phyloP scores from a whole-genome alignment of 2,113 vertebrate genomes.

The Phylloscopus trochiloides region DNA sequence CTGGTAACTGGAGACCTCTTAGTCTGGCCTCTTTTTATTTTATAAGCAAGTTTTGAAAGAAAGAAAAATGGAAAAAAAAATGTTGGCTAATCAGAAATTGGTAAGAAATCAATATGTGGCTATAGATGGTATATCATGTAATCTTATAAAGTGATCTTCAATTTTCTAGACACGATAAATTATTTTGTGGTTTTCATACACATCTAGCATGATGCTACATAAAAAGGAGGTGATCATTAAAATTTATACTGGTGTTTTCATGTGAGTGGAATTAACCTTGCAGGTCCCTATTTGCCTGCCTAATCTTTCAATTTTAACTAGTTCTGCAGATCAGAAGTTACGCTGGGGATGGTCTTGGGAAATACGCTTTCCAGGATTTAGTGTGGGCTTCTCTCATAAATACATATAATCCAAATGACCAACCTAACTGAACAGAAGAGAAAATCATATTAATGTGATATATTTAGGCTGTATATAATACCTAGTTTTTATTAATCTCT shows the following conservation, averaged over 20 bases:
- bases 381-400: neutral
- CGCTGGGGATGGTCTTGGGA: neutral
- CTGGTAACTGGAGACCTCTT: neutral
- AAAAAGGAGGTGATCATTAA: neutral
- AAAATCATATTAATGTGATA: neutral
- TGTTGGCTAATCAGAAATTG: neutral
- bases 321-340: neutral
- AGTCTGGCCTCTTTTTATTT: neutral
- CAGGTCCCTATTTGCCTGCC: neutral
- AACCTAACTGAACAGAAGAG: neutral
- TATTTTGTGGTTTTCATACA: neutral
- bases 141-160: neutral
- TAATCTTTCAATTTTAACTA: neutral
- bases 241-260: neutral
- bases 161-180: neutral
- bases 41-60: neutral
- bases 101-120: neutral
- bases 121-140: neutral
- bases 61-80: neutral
- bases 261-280: neutral
- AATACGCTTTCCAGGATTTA: neutral
- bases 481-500: neutral
- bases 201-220: neutral
- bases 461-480: neutral
- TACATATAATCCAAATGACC: neutral